phyloP scores from a whole-genome alignment of 2,113 vertebrate species.

The Thomomys bottae region DNA sequence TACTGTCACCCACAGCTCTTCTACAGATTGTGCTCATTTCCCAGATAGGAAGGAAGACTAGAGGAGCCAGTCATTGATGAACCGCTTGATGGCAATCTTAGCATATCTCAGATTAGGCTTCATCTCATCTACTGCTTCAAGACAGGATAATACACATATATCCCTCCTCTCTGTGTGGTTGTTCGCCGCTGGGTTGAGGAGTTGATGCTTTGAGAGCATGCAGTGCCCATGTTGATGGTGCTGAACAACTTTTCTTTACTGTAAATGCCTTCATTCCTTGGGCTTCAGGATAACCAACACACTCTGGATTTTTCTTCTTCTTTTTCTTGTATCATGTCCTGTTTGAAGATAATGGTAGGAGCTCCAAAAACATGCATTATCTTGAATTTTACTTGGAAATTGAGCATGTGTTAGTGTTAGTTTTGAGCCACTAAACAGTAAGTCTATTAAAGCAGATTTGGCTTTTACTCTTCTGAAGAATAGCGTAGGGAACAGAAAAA shows the following conservation, averaged over 20 bases:
- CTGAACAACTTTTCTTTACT: neutral
- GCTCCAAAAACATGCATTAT: neutral
- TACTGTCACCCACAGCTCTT: neutral
- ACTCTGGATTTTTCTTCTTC: too few relatives aligned
- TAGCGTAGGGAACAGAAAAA: neutral
- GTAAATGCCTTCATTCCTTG: neutral
- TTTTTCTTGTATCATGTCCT: neutral
- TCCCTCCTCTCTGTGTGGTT: neutral
- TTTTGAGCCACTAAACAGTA: too few relatives aligned
- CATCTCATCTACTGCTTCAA: neutral
- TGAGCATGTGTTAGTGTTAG: neutral
- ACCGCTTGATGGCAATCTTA: neutral
- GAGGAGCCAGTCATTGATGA: neutral
- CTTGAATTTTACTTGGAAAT: constrained; percentile 17
- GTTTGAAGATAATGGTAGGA: neutral
- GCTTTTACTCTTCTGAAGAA: neutral
- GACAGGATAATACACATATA: neutral
- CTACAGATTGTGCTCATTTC: neutral
- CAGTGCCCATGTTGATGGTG: rapidly evolving
- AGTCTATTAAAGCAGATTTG: neutral
- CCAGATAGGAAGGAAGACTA: neutral
- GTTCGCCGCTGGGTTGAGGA: neutral
- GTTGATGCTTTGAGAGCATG: neutral
- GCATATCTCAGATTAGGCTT: neutral
- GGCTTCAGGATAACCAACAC: neutral